phyloP scores from a whole-genome alignment of 2,797 vertebrate genomes.

The Percopsis omiscomaycus region DNA sequence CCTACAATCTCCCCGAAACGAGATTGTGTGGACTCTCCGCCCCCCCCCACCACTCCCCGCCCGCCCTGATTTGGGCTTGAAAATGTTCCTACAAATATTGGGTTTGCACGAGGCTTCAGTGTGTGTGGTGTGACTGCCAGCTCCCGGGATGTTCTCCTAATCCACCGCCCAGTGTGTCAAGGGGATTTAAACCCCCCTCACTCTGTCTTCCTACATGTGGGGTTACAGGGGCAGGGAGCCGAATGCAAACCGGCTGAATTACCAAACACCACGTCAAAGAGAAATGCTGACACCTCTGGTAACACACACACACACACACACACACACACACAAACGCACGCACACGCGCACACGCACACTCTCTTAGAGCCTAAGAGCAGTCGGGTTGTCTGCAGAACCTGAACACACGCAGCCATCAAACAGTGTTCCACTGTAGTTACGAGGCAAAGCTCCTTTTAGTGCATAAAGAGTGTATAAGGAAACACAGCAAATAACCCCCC shows the following conservation, averaged over 20 bases:
- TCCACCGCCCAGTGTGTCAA: no score
- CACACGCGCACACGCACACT: not conserved
- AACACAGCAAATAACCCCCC: no score
- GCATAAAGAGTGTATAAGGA: no score
- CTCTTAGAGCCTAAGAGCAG: no score
- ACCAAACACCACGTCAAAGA: conserved; percentile 23
- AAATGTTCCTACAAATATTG: no score
- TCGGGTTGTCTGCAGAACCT: not conserved
- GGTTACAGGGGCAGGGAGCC: not conserved
- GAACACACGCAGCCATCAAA: conserved; percentile 40
- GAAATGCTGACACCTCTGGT: conserved; percentile 17
- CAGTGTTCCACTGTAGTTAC: conserved; percentile 29
- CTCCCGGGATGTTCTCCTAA: no score
- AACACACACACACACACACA: not conserved
- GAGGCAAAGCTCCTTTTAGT: conserved; percentile 32
- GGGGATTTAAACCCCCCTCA: not conserved
- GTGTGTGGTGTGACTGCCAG: no score
- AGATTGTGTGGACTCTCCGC: no score
- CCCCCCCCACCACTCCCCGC: no score
- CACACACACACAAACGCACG: not conserved
- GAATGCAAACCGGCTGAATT: conserved; percentile 24
- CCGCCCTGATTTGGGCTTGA: no score
- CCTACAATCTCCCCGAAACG: no score
- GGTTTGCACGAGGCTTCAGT: no score
- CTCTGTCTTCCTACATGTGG: not conserved